These are phyloP conservation scores for Mastomys natalensis DNA, from an alignment of 2,113 vertebrate genomes.

Conservation along the genomic window DNA sequence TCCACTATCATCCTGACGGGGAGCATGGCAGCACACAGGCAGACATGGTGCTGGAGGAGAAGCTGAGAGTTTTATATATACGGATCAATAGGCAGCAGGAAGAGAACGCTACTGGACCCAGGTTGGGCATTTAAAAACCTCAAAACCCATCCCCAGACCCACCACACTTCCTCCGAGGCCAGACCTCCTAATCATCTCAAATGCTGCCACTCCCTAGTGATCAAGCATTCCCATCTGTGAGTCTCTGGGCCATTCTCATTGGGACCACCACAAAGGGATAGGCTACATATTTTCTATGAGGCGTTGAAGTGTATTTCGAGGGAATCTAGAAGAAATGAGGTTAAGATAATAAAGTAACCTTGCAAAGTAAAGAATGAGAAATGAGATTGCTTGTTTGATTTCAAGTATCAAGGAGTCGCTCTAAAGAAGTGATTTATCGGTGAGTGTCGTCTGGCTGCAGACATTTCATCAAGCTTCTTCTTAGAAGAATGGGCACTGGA, in stretches of 20 bases:
- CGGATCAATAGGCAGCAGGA: not conserved
- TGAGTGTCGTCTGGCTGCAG: not conserved
- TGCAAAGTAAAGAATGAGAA: not conserved
- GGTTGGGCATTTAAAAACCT: not conserved
- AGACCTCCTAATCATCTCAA: not conserved
- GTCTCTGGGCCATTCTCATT: not conserved
- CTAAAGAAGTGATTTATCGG: not conserved
- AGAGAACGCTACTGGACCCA: not conserved
- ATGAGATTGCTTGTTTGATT: not conserved
- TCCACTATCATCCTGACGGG: not conserved
- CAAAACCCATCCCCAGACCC: not conserved
- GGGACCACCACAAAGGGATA: not conserved
- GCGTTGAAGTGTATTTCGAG: not conserved
- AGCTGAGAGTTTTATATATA: not conserved
- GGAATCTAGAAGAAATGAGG: not conserved
- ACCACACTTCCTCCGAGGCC: not conserved
- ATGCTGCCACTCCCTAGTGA: not conserved
- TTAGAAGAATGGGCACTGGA: not conserved
- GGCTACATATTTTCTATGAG: conserved; percentile 12
- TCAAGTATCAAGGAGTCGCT: not conserved
- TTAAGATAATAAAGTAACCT: not conserved
- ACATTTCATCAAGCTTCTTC: not conserved
- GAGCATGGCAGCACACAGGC: not conserved
- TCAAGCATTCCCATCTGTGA: not conserved
- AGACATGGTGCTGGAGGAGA: not conserved